A percentile compares a stretch with the other conserved stretches of the same genome.
Conservation (phyloP, 2,113 vertebrate species). For the Baryphthengus martii region DNA sequence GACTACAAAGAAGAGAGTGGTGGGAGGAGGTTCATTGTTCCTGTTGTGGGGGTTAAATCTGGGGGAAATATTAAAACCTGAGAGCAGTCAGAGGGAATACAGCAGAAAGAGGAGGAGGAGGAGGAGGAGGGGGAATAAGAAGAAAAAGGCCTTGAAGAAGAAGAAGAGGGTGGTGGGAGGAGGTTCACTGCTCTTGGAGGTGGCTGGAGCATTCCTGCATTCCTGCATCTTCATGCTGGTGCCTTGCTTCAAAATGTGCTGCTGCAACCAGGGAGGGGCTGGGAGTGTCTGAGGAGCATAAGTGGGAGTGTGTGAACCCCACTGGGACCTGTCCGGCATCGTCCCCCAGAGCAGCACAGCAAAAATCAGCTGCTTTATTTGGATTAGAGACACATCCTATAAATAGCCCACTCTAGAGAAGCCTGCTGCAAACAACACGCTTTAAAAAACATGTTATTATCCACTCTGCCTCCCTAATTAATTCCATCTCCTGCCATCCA, state of each 20-base stretch:
- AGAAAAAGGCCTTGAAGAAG: not conserved
- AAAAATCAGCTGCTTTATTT: not conserved
- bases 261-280: not conserved
- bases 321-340: rapidly evolving
- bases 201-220: not conserved
- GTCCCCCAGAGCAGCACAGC: rapidly evolving
- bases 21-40: not conserved
- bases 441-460: slow-evolving; percentile 54
- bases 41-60: not conserved
- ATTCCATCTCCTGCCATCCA: not conserved
- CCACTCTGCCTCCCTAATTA: slow-evolving; percentile 45
- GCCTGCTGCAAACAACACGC: not conserved
- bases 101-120: not conserved
- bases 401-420: slow-evolving; percentile 26
- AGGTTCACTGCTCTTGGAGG: not conserved
- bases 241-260: not conserved
- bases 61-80: not conserved
- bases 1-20: not conserved
- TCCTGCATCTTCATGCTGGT: not conserved
- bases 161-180: not conserved
- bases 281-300: not conserved
- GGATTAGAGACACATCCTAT: not conserved
- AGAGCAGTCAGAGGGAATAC: not conserved
- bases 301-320: not conserved
- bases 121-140: not conserved